Percentiles rank a stretch among this genome's conserved stretches.
These are phyloP conservation scores for Diabrotica undecimpunctata DNA, from an alignment of 1,140 invertebrate species.

Conservation along the genomic window DNA sequence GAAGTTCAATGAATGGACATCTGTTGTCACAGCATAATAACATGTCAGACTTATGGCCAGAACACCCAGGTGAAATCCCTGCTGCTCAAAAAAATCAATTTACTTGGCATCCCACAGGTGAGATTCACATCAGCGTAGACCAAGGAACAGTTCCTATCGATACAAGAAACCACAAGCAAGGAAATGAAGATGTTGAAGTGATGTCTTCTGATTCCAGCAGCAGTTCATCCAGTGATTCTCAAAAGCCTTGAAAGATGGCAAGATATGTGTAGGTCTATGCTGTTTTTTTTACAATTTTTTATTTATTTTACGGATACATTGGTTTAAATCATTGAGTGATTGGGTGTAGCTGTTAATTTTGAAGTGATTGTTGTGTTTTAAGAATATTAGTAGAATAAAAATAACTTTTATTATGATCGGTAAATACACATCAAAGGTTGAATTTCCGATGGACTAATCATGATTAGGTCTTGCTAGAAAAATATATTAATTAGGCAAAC, in stretches of 20 bases:
- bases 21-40: conserved; percentile 49
- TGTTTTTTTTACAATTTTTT: too few species aligned
- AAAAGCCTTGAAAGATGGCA: conserved; percentile 47
- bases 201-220: conserved; percentile 84
- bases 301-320: too few species aligned
- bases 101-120: conserved; percentile 83
- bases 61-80: conserved; percentile 65
- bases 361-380: too few species aligned
- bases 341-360: too few species aligned
- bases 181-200: conserved; percentile 78
- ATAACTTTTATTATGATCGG: too few species aligned
- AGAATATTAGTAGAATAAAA: too few species aligned
- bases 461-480: too few species aligned
- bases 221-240: conserved; percentile 80
- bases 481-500: too few species aligned
- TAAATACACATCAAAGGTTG: too few species aligned
- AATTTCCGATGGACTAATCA: too few species aligned
- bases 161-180: conserved; percentile 69
- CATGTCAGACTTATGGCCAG: conserved; percentile 56
- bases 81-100: conserved; percentile 78
- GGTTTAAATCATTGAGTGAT: too few species aligned
- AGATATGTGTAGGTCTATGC: too few species aligned
- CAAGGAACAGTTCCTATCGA: conserved; percentile 67
- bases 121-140: conserved; percentile 76
- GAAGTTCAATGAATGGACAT: conserved; percentile 66